These are phyloP conservation scores for Gobiocypris rarus DNA, from an alignment of 2,113 vertebrate species.

Conservation along the genomic window DNA sequence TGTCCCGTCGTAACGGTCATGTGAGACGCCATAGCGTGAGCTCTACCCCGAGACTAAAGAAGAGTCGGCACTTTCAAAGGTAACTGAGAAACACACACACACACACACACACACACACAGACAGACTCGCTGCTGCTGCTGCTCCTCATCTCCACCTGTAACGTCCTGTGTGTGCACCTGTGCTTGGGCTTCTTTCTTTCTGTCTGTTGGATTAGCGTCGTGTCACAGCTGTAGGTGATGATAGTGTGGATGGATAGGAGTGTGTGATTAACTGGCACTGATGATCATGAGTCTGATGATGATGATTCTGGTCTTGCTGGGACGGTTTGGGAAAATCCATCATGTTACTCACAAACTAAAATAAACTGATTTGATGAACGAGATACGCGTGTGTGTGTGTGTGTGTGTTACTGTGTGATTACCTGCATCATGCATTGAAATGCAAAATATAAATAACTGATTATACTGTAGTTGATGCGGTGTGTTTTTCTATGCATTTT, in stretches of 20 bases:
- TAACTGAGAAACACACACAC: constrained; percentile 35
- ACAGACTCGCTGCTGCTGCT: too few species aligned
- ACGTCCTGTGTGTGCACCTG: neutral
- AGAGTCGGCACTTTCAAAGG: constrained; percentile 52
- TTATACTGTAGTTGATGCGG: too few species aligned
- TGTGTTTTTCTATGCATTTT: too few species aligned
- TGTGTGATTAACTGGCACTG: constrained; percentile 15
- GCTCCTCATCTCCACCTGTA: too few species aligned
- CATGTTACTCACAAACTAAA: constrained; percentile 60
- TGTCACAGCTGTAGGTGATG: neutral
- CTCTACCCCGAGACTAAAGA: constrained; percentile 42
- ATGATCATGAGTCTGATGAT: constrained; percentile 16
- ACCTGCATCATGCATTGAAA: too few species aligned
- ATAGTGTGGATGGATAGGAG: constrained; percentile 13
- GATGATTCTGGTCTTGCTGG: constrained; percentile 4
- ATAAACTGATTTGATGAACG: constrained; percentile 55
- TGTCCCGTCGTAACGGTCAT: neutral
- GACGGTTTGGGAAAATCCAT: constrained; percentile 31
- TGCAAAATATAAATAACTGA: too few species aligned
- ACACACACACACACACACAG: too few species aligned
- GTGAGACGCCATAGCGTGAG: neutral
- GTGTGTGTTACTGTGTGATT: too few species aligned
- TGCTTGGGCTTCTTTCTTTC: neutral
- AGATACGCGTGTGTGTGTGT: neutral
- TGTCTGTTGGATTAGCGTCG: neutral